phyloP scores from a whole-genome alignment of 2,888 invertebrate species.

The Drosophila neotestacea region DNA sequence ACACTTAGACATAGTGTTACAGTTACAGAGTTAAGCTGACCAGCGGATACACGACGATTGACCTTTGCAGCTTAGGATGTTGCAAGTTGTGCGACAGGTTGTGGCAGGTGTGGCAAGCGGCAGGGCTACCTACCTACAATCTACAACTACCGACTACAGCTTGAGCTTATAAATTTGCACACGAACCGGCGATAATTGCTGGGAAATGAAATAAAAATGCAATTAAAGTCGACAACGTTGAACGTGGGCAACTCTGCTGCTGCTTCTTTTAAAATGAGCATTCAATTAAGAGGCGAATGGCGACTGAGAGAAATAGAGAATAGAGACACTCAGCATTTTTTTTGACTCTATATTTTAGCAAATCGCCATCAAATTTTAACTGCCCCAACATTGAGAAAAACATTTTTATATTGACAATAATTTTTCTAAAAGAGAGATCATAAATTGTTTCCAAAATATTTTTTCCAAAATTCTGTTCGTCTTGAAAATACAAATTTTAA shows the following conservation, averaged over 20 bases:
- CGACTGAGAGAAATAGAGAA: background rate
- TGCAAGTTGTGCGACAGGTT: slow-evolving; percentile 37
- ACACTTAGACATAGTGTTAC: slow-evolving; percentile 5
- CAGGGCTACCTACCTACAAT: background rate
- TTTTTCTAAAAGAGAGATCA: background rate
- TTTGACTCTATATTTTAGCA: too few relatives aligned
- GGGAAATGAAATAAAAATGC: slow-evolving; percentile 83
- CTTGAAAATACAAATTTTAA: too few relatives aligned
- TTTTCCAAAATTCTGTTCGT: too few relatives aligned
- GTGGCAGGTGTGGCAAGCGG: slow-evolving; percentile 25
- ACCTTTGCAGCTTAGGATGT: slow-evolving; percentile 64
- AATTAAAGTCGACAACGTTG: slow-evolving; percentile 73
- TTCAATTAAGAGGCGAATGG: slow-evolving; percentile 65
- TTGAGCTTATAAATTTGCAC: slow-evolving; percentile 70
- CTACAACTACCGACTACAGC: slow-evolving; percentile 20
- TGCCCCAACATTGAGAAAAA: too few relatives aligned
- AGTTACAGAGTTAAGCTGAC: slow-evolving; percentile 32
- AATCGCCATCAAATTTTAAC: too few relatives aligned
- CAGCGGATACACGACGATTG: slow-evolving; percentile 66
- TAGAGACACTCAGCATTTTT: background rate
- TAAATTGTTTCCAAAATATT: too few relatives aligned
- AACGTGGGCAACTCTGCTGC: slow-evolving; percentile 38
- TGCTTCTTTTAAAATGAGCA: slow-evolving; percentile 62
- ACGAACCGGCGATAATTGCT: slow-evolving; percentile 80
- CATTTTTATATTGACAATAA: too few relatives aligned